Conservation (phyloP, 2,797 vertebrate species). For the Darevskia nairensis region DNA sequence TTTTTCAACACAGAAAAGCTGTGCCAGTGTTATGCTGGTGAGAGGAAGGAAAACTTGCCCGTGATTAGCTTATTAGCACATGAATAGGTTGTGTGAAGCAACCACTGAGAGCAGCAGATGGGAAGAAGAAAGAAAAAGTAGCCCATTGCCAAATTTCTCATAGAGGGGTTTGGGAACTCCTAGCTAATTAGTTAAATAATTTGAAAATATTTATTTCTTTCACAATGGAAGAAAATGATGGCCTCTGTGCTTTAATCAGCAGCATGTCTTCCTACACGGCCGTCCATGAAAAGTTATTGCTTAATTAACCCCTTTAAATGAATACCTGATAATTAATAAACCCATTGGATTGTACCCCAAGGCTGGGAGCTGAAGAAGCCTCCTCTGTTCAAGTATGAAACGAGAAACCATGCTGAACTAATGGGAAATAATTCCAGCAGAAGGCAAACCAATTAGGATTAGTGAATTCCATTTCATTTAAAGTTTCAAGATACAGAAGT, state of each 20-base stretch:
- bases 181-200: constrained; percentile 60
- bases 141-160: constrained; percentile 48
- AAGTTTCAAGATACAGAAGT: constrained; percentile 82
- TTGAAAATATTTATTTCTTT: constrained; percentile 71
- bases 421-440: constrained; percentile 83
- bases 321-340: constrained; percentile 86
- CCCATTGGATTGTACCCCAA: constrained; percentile 79
- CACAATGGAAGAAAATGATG: constrained; percentile 69
- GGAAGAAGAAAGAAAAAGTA: constrained; percentile 5
- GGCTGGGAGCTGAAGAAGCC: constrained; percentile 78
- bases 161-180: neutral
- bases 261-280: constrained; percentile 76
- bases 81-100: constrained; percentile 23
- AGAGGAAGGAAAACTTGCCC: neutral
- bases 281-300: constrained; percentile 83
- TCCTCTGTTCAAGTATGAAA: constrained; percentile 80
- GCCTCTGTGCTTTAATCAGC: constrained; percentile 75
- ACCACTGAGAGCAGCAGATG: neutral
- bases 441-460: constrained; percentile 85
- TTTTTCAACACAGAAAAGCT: neutral
- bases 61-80: constrained; percentile 24
- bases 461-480: constrained; percentile 86
- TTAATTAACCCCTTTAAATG: constrained; percentile 85
- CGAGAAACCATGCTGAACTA: constrained; percentile 81
- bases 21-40: neutral